These are phyloP conservation scores for Zaprionus davidi DNA, from an alignment of 1,140 invertebrate species.

Conservation along the genomic window DNA sequence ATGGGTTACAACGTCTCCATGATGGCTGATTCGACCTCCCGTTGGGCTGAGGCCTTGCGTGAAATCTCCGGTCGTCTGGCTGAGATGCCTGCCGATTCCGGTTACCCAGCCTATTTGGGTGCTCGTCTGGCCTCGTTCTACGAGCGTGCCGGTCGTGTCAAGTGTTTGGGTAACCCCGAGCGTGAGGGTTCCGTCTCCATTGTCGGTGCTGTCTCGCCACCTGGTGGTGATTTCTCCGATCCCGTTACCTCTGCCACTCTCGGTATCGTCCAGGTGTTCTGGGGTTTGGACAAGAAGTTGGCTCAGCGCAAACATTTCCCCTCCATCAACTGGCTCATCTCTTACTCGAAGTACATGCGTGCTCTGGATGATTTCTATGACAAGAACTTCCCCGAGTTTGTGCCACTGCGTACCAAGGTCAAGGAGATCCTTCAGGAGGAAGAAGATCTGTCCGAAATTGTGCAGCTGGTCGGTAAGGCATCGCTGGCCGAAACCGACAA, in stretches of 20 bases:
- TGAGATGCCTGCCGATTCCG: slow-evolving; percentile 99
- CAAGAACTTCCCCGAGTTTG: slow-evolving; percentile 99
- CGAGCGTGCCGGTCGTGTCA: slow-evolving; percentile 98
- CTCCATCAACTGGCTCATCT: slow-evolving; percentile 99
- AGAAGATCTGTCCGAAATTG: slow-evolving; percentile 99
- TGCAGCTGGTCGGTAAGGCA: slow-evolving; percentile 99
- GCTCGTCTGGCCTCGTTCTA: slow-evolving; percentile 99
- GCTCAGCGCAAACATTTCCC: slow-evolving; percentile 99
- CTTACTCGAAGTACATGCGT: slow-evolving; percentile 99
- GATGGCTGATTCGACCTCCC: slow-evolving; percentile 99
- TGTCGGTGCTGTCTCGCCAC: slow-evolving; percentile 99
- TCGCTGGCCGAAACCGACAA: slow-evolving; percentile 99
- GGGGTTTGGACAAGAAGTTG: slow-evolving; percentile 99
- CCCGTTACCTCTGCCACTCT: slow-evolving; percentile 99
- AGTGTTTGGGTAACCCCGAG: slow-evolving; percentile 99
- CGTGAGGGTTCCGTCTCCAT: slow-evolving; percentile 99
- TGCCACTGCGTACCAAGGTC: slow-evolving; percentile 96
- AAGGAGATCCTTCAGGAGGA: slow-evolving; percentile 99
- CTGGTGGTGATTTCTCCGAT: slow-evolving; percentile 99
- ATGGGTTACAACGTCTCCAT: slow-evolving; percentile 99
- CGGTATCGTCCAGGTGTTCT: slow-evolving; percentile 99
- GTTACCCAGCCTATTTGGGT: slow-evolving; percentile 99
- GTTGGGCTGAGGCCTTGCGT: slow-evolving; percentile 99
- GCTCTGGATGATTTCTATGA: slow-evolving; percentile 99
- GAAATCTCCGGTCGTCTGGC: slow-evolving; percentile 99